Base-by-base conservation (phyloP, 2,797 vertebrate species). In the Taenioides sp. region DNA sequence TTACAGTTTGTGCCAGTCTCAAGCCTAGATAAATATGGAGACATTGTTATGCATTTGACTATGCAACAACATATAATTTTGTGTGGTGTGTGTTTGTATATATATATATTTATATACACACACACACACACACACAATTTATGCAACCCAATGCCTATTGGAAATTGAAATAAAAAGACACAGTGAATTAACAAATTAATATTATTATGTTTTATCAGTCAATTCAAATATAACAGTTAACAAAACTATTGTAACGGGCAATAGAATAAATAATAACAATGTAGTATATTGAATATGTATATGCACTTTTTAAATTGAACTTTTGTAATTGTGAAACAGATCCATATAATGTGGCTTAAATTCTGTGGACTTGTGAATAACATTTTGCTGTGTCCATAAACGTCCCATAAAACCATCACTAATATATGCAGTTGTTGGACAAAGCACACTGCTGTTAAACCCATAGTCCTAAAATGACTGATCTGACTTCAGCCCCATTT, bases 391-490 rank as follows among this genome's bases (percentile, higher is more conserved):
- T 34, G 28, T 11, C 28, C 28, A 61, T 61, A 34, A 37, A 37
- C 4, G 31, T 11, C 31, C 27, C 31, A 66, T 66, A 43, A 65
- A 65, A 27, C 43, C 43, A 37, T 37, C 34, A 11, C 16, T 40
- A 27, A 69, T 37, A 69, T 22, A 68, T 40, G 54, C 31, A 57
- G 31, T 14, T 65, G 64, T 50, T 27, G 20, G 20, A 67, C 65
- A 71, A 34, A 58, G 25, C 12, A 64, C 63, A 65, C 80, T 7
- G 70, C 78, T 75, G 64, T 84, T 73, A 60, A 80, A 65, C 43
- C 27, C 2, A 67, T 40, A 72, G 25, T 20, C 67, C 82, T 72
- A 55, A 74, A 75, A 70, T 9, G 43, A 3, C 76, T 58, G 17
- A 63, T 75, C 34, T 14, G 37, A 37, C 18, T 72, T 69, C 43